Conservation (phyloP, 2,888 invertebrate species). For the Stictocephala bisonia region DNA sequence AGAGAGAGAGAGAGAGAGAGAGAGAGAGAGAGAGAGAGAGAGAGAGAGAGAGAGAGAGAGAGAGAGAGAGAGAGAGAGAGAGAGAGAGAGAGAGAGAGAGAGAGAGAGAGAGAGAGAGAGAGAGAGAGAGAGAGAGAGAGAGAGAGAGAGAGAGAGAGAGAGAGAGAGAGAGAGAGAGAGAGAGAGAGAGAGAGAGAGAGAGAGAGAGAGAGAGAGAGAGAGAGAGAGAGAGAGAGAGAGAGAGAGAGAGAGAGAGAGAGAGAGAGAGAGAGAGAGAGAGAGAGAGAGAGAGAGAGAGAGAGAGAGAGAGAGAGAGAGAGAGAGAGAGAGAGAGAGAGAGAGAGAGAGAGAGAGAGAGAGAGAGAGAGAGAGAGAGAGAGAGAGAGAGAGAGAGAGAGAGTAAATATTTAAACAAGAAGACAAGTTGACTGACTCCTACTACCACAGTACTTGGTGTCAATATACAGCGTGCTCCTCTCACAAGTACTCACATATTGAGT, state of each 20-base stretch:
- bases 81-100: not conserved
- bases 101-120: not conserved
- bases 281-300: not conserved
- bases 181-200: not conserved
- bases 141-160: not conserved
- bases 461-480: too few relatives aligned
- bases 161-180: not conserved
- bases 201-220: not conserved
- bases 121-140: not conserved
- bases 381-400: not conserved
- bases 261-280: not conserved
- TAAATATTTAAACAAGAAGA: too few relatives aligned
- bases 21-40: not conserved
- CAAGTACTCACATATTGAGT: too few relatives aligned
- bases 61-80: not conserved
- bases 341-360: not conserved
- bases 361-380: not conserved
- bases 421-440: too few relatives aligned
- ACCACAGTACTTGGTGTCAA: too few relatives aligned
- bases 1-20: not conserved
- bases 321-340: not conserved
- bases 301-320: not conserved
- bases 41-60: not conserved
- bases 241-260: not conserved
- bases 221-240: not conserved